A percentile compares a stretch with the other conserved stretches of the same genome.
phyloP scores from a whole-genome alignment of 2,797 vertebrate genomes.

The Lithobates pipiens region DNA sequence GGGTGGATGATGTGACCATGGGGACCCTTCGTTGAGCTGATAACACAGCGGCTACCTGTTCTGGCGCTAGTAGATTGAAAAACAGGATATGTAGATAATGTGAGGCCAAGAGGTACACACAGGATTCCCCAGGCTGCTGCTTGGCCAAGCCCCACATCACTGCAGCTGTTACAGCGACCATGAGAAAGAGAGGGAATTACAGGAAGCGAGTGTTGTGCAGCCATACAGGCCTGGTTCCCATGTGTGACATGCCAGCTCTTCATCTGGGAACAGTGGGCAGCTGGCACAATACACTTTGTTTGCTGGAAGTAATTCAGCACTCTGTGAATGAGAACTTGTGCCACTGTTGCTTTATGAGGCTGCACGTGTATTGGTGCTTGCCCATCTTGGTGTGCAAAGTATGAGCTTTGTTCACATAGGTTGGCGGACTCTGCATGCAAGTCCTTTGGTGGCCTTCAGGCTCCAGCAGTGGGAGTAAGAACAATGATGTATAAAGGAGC shows the following conservation, averaged over 20 bases:
- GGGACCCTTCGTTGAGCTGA: conserved; percentile 11
- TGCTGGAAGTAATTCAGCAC: background rate
- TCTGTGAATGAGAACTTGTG: background rate
- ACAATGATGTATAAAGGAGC: no score
- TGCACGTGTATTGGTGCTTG: no score
- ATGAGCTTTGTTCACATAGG: no score
- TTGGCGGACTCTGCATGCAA: no score
- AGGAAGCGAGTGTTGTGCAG: conserved; percentile 4
- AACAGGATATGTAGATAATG: conserved; percentile 54
- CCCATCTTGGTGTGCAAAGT: no score
- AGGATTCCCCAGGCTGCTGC: conserved; percentile 1
- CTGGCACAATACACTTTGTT: background rate
- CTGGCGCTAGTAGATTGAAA: conserved; percentile 22
- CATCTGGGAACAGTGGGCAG: conserved; percentile 10
- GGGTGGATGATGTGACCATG: conserved; percentile 39
- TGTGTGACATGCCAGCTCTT: conserved; percentile 25
- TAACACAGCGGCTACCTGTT: conserved; percentile 44
- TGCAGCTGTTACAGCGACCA: conserved; percentile 43
- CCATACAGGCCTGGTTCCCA: conserved; percentile 15
- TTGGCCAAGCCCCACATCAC: background rate
- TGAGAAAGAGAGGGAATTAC: conserved; percentile 41
- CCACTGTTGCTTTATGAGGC: no score
- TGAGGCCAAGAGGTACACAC: conserved; percentile 37
- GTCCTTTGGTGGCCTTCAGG: no score
- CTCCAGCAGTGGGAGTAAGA: no score